Evolutionary conservation across 2,797 vertebrate species (phyloP).

Genomic region (Phrynocephalus vlangalii): DNA sequence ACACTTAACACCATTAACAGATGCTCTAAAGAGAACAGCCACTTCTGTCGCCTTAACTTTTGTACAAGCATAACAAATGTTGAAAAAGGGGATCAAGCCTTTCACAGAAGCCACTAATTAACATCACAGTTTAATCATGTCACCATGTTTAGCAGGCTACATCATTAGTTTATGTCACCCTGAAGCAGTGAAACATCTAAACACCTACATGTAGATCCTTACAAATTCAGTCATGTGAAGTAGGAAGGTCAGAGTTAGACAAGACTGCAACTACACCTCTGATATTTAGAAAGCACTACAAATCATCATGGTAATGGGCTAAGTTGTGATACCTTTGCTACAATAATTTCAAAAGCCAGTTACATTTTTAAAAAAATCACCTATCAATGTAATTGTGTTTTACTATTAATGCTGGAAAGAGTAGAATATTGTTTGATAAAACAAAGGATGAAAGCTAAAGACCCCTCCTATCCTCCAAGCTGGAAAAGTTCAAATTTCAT

Average conservation of each 20-base stretch:
- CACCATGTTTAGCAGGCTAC: conserved; percentile 76
- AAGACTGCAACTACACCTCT: conserved; percentile 62
- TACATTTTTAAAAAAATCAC: conserved; percentile 44
- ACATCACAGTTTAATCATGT: conserved; percentile 80
- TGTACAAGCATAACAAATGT: conserved; percentile 60
- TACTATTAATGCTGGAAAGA: conserved; percentile 9
- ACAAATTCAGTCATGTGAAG: conserved; percentile 78
- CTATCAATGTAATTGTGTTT: conserved; percentile 28
- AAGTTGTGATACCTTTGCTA: conserved; percentile 58
- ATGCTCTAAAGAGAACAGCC: conserved; percentile 54
- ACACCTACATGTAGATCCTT: conserved; percentile 73
- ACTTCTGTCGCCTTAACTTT: conserved; percentile 71
- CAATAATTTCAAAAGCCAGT: conserved; percentile 59
- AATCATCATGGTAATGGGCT: conserved; percentile 53
- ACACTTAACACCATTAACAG: conserved; percentile 64
- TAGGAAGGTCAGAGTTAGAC: conserved; percentile 72
- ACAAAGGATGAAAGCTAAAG: neutral
- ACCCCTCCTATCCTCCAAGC: neutral
- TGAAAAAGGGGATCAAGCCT: conserved; percentile 63
- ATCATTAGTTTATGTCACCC: conserved; percentile 83
- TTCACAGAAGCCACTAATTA: conserved; percentile 77
- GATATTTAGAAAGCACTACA: conserved; percentile 70
- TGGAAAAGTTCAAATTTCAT: conserved; percentile 14
- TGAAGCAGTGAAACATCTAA: conserved; percentile 71
- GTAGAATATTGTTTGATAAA: conserved; percentile 1